Conservation (phyloP, 1,140 invertebrate species). For the Drosophila tsacasi region DNA sequence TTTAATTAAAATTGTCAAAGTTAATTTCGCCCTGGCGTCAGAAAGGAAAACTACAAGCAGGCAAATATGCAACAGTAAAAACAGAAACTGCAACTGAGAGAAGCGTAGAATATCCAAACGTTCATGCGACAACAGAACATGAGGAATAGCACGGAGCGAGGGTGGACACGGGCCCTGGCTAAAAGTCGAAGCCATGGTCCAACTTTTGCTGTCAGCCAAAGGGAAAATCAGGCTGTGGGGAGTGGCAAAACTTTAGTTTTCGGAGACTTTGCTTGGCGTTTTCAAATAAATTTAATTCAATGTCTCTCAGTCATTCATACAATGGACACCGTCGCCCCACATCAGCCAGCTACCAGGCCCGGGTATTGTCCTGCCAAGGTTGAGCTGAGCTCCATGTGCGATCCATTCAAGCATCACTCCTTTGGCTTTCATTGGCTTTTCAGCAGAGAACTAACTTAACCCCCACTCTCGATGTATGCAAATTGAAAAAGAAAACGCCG, state of each 20-base stretch:
- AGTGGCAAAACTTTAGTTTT: slow-evolving; percentile 74
- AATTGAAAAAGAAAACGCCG: slow-evolving; percentile 53
- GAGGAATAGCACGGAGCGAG: slow-evolving; percentile 1
- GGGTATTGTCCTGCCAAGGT: slow-evolving; percentile 69
- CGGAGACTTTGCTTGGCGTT: slow-evolving; percentile 65
- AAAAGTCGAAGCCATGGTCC: slow-evolving; percentile 45
- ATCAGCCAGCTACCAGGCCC: slow-evolving; percentile 6
- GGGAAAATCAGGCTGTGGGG: slow-evolving; percentile 28
- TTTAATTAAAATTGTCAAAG: slow-evolving; percentile 80
- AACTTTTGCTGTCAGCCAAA: slow-evolving; percentile 43
- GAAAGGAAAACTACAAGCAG: slow-evolving; percentile 28
- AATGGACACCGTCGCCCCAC: slow-evolving; percentile 55
- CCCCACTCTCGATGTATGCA: slow-evolving; percentile 57
- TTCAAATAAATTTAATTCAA: slow-evolving; percentile 83
- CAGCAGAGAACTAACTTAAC: slow-evolving; percentile 38
- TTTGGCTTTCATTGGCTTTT: slow-evolving; percentile 60
- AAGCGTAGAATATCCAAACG: slow-evolving; percentile 69
- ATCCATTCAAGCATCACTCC: slow-evolving; percentile 61
- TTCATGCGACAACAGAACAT: slow-evolving; percentile 44
- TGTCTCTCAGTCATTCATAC: slow-evolving; percentile 79
- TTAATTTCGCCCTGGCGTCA: slow-evolving; percentile 60
- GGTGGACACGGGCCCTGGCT: slow-evolving; percentile 7
- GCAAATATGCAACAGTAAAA: slow-evolving; percentile 40
- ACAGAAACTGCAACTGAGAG: slow-evolving; percentile 32
- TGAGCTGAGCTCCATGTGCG: slow-evolving; percentile 61